These are phyloP conservation scores for Diplazon laetatorius DNA, from an alignment of 2,888 invertebrate genomes.

Conservation along the genomic window DNA sequence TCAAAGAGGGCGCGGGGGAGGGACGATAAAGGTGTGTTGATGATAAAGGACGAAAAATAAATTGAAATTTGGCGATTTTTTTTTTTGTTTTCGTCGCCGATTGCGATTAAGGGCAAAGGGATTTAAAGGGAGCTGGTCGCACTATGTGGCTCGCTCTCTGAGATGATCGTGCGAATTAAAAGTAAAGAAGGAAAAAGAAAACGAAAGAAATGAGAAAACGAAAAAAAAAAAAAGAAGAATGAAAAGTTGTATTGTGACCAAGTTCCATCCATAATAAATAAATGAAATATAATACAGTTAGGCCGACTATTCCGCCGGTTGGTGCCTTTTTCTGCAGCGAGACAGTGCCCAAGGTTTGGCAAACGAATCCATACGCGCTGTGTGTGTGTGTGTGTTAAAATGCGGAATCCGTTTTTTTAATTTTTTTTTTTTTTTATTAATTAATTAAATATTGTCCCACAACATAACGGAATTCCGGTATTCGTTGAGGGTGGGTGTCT, in stretches of 20 bases:
- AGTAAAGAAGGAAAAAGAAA: constrained; percentile 65
- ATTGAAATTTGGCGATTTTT: constrained; percentile 71
- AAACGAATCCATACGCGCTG: constrained; percentile 67
- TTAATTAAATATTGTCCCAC: constrained; percentile 38
- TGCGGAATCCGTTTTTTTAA: constrained; percentile 51
- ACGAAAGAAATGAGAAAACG: constrained; percentile 69
- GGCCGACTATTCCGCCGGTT: constrained; percentile 83
- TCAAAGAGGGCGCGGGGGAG: constrained; percentile 61
- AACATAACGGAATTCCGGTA: constrained; percentile 44
- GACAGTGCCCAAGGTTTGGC: constrained; percentile 74
- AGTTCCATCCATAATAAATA: constrained; percentile 82
- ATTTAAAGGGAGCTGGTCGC: constrained; percentile 70
- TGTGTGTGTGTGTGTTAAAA: constrained; percentile 49
- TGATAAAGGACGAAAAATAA: constrained; percentile 56
- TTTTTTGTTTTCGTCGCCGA: too few species aligned
- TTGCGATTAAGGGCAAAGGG: constrained; percentile 38
- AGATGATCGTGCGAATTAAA: constrained; percentile 48
- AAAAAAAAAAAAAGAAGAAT: constrained; percentile 68
- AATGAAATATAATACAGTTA: constrained; percentile 81
- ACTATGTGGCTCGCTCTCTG: constrained; percentile 70
- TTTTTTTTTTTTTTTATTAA: too few species aligned
- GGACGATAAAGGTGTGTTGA: not conserved
- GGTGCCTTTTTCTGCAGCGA: constrained; percentile 82
- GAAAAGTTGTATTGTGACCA: constrained; percentile 82
- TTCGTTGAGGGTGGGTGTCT: too few species aligned